Evolutionary conservation across 2,113 vertebrate species (phyloP).

Genomic region (Ardeotis arabs): DNA sequence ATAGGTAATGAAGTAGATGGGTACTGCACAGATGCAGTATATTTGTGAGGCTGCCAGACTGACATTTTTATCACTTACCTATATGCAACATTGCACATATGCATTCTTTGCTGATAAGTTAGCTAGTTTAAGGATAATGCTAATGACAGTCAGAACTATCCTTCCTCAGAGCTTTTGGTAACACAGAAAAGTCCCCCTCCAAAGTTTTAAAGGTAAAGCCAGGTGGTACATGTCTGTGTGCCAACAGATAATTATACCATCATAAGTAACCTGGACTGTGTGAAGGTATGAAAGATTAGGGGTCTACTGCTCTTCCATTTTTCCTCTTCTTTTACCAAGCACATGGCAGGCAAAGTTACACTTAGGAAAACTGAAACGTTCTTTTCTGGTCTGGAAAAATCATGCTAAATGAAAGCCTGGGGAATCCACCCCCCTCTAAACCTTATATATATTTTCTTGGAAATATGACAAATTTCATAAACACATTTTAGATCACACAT

Average conservation of each 20-base stretch:
- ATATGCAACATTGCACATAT: not conserved
- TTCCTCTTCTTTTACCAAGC: not conserved
- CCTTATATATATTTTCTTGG: slow-evolving; percentile 51
- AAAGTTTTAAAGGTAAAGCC: not conserved
- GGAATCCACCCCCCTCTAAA: slow-evolving; percentile 42
- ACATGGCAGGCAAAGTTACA: not conserved
- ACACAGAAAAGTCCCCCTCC: not conserved
- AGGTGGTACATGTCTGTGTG: not conserved
- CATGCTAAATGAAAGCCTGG: slow-evolving; percentile 40
- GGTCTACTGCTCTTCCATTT: not conserved
- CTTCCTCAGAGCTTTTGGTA: not conserved
- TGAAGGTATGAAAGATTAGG: not conserved
- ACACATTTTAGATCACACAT: slow-evolving; percentile 34
- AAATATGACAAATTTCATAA: slow-evolving; percentile 53
- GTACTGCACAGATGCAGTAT: not conserved
- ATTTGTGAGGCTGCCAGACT: not conserved
- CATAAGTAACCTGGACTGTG: not conserved
- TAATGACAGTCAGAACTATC: not conserved
- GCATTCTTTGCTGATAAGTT: not conserved
- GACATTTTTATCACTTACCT: not conserved
- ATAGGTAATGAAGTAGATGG: not conserved
- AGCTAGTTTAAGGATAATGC: not conserved
- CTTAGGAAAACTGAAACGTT: slow-evolving; percentile 5
- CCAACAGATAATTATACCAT: not conserved
- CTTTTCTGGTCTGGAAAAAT: slow-evolving; percentile 50